Conservation (phyloP, 2,888 invertebrate species). For the Ctena decussata region DNA sequence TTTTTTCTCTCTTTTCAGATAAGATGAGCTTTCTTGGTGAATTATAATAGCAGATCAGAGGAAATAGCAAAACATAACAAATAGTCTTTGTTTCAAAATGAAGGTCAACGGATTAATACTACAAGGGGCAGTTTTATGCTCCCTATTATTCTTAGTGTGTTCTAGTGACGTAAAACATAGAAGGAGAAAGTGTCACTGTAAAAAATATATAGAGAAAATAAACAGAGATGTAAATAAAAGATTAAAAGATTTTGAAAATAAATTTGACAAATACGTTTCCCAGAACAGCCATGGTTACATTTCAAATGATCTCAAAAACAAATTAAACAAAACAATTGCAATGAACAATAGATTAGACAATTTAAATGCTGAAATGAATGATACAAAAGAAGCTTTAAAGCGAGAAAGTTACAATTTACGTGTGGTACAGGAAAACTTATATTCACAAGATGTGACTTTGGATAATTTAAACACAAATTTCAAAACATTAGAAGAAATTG, state of each 20-base stretch:
- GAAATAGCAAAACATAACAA: background rate
- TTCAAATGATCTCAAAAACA: slow-evolving; percentile 23
- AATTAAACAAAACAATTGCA: slow-evolving; percentile 31
- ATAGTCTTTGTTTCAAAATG: slow-evolving; percentile 3
- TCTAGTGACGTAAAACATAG: slow-evolving; percentile 18
- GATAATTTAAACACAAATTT: slow-evolving; percentile 65
- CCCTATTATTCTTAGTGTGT: slow-evolving; percentile 30
- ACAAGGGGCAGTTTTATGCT: slow-evolving; percentile 41
- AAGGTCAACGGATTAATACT: slow-evolving; percentile 12
- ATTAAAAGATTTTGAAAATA: slow-evolving; percentile 56
- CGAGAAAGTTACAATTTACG: slow-evolving; percentile 64
- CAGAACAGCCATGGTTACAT: background rate
- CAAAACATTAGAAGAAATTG: slow-evolving; percentile 63
- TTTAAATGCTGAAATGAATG: slow-evolving; percentile 55
- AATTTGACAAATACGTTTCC: slow-evolving; percentile 22
- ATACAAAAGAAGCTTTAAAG: slow-evolving; percentile 59
- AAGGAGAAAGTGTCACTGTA: slow-evolving; percentile 49
- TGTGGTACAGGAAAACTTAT: slow-evolving; percentile 59
- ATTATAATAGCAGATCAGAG: background rate
- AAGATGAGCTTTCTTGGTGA: background rate
- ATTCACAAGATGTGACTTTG: slow-evolving; percentile 59
- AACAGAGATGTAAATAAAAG: slow-evolving; percentile 53
- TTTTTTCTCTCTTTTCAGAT: too few species aligned
- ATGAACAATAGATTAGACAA: slow-evolving; percentile 44
- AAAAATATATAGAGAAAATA: slow-evolving; percentile 58